Conservation (phyloP, 1,140 invertebrate genomes). For the Drosophila mayri region DNA sequence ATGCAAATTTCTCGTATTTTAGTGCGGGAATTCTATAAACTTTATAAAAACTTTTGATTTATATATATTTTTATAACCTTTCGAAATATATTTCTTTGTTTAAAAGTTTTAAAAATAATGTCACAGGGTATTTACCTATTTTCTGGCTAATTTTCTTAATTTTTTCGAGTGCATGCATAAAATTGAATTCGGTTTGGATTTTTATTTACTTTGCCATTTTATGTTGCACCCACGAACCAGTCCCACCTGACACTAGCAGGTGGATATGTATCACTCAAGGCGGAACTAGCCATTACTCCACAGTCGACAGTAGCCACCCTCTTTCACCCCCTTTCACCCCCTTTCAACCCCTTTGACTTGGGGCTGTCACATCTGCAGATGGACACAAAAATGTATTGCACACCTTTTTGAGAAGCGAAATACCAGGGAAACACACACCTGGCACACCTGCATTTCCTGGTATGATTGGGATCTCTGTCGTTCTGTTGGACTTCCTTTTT, state of each 20-base stretch:
- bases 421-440: constrained; percentile 22
- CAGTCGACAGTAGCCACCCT: neutral
- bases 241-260: constrained; percentile 20
- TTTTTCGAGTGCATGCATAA: constrained; percentile 40
- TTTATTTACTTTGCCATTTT: constrained; percentile 66
- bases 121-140: no score
- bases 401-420: constrained; percentile 14
- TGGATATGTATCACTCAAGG: constrained; percentile 52
- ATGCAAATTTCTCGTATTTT: no score
- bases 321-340: neutral
- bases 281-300: constrained; percentile 16
- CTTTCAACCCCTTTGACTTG: neutral
- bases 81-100: no score
- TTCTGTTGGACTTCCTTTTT: neutral
- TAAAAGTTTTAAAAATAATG: no score
- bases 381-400: constrained; percentile 22
- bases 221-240: neutral
- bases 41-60: no score
- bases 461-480: constrained; percentile 21
- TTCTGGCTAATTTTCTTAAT: neutral
- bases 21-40: neutral
- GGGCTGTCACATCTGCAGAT: constrained; percentile 20
- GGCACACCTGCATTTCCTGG: constrained; percentile 16
- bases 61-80: no score
- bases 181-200: constrained; percentile 68